Conservation (phyloP, 2,888 invertebrate species). For the Belgica antarctica region DNA sequence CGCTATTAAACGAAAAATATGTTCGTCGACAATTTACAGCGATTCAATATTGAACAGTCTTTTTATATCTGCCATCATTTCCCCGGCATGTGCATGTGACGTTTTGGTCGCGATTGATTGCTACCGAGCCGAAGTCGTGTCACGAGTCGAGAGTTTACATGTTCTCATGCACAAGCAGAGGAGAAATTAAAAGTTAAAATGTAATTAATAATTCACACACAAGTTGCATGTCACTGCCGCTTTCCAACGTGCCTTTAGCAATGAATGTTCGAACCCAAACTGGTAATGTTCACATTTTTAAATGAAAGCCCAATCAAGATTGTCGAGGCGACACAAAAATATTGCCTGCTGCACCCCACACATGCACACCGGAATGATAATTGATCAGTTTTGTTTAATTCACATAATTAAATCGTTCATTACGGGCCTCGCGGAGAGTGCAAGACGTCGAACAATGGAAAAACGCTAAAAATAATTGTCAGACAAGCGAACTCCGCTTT, state of each 20-base stretch:
- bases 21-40: background rate
- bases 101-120: slow-evolving; percentile 34
- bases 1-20: slow-evolving; percentile 29
- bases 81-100: background rate
- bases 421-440: background rate
- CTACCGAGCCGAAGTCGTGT: slow-evolving; percentile 24
- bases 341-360: slow-evolving; percentile 20
- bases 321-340: background rate
- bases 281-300: slow-evolving; percentile 19
- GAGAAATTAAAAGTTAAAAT: slow-evolving; percentile 9
- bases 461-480: slow-evolving; percentile 3
- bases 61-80: background rate
- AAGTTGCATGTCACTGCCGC: slow-evolving; percentile 26
- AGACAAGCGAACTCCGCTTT: background rate
- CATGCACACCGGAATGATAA: slow-evolving; percentile 32
- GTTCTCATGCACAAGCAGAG: background rate
- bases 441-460: background rate
- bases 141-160: slow-evolving; percentile 22
- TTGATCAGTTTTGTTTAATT: slow-evolving; percentile 42
- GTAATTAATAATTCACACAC: slow-evolving; percentile 41
- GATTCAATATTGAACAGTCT: background rate
- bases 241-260: background rate
- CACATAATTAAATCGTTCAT: slow-evolving; percentile 42
- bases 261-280: slow-evolving; percentile 16
- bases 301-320: slow-evolving; percentile 23